phyloP scores from a whole-genome alignment of 2,888 invertebrate species.

The Tetragonula carbonaria region DNA sequence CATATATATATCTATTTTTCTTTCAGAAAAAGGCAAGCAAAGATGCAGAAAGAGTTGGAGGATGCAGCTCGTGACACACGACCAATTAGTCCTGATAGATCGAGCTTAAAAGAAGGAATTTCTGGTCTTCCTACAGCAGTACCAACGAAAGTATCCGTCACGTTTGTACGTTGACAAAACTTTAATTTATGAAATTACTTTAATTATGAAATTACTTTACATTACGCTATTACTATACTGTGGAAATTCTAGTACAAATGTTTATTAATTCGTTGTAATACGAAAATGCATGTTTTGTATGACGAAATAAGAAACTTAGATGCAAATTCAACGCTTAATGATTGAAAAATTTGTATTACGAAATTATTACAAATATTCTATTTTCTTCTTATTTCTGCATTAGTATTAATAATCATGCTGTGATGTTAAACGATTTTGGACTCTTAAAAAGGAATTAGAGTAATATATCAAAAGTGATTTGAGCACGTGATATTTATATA shows the following conservation, averaged over 20 bases:
- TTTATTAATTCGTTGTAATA: slow-evolving; percentile 50
- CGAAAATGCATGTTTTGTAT: slow-evolving; percentile 63
- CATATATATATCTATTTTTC: slow-evolving; percentile 63
- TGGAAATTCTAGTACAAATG: slow-evolving; percentile 44
- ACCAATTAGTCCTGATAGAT: slow-evolving; percentile 84
- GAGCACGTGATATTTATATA: neutral
- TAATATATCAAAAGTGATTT: neutral
- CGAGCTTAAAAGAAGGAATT: slow-evolving; percentile 84
- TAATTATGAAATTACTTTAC: slow-evolving; percentile 24
- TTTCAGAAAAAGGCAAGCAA: slow-evolving; percentile 93
- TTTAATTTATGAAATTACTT: slow-evolving; percentile 59
- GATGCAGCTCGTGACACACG: slow-evolving; percentile 93
- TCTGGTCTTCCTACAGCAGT: slow-evolving; percentile 84
- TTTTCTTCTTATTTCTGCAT: neutral
- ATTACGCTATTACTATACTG: slow-evolving; percentile 32
- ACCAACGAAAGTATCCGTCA: slow-evolving; percentile 89
- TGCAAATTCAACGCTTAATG: slow-evolving; percentile 24
- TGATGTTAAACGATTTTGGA: neutral
- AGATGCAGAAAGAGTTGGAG: slow-evolving; percentile 94
- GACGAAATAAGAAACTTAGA: slow-evolving; percentile 22
- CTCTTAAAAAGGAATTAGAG: neutral
- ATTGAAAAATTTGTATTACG: slow-evolving; percentile 20
- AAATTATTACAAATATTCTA: slow-evolving; percentile 6
- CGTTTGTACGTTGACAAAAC: slow-evolving; percentile 89
- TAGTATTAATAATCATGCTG: slow-evolving; percentile 5